Evolutionary conservation across 2,797 vertebrate species (phyloP).

Genomic region (Halcyon leucocephala): DNA sequence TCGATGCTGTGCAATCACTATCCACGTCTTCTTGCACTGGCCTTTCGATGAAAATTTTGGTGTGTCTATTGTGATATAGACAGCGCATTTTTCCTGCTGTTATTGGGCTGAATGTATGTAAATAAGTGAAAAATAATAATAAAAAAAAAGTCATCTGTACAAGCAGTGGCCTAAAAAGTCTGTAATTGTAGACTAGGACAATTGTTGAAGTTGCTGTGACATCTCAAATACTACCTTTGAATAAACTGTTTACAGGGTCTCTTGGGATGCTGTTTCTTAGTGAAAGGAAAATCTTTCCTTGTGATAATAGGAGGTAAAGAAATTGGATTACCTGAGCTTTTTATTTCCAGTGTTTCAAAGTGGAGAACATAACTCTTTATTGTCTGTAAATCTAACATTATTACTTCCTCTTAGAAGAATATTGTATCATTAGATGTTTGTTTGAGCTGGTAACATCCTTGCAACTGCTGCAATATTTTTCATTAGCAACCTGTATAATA

Average conservation of each 20-base stretch:
- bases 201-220: constrained; percentile 75
- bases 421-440: constrained; percentile 86
- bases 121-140: constrained; percentile 69
- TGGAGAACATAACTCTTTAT: constrained; percentile 78
- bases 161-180: constrained; percentile 78
- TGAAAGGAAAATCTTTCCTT: constrained; percentile 74
- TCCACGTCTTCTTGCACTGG: constrained; percentile 78
- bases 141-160: constrained; percentile 62
- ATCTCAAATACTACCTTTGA: constrained; percentile 75
- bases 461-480: constrained; percentile 80
- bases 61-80: constrained; percentile 78
- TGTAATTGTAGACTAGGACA: constrained; percentile 74
- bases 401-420: constrained; percentile 84
- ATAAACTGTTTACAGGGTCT: constrained; percentile 71
- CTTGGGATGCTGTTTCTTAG: constrained; percentile 69
- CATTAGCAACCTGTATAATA: constrained; percentile 84
- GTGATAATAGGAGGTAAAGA: constrained; percentile 75
- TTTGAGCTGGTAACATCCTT: constrained; percentile 82
- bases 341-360: constrained; percentile 79
- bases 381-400: constrained; percentile 85
- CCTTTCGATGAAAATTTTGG: constrained; percentile 74
- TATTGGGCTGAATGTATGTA: constrained; percentile 85
- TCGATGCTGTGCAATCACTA: constrained; percentile 78
- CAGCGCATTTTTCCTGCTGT: constrained; percentile 75
- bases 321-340: constrained; percentile 74